Conservation (phyloP, 35 echinoderm and acorn worm species). For the Holothuria glaberrima region DNA sequence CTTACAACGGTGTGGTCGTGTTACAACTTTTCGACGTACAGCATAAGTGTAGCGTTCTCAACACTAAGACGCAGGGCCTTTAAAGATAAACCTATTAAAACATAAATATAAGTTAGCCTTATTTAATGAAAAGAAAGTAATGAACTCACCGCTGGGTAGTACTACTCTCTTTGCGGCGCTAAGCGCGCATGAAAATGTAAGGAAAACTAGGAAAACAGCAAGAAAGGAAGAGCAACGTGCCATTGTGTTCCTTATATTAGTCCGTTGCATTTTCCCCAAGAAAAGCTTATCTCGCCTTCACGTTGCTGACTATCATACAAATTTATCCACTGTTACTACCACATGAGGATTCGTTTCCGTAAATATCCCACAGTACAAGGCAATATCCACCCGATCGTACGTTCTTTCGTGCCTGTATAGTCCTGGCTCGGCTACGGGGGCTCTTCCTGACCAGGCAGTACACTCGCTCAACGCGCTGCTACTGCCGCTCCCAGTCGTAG, state of each 20-base stretch:
- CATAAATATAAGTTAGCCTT: too few relatives aligned
- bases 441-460: not conserved
- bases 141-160: conserved; percentile 33
- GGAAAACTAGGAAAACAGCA: conserved; percentile 43
- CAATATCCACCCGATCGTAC: not conserved
- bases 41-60: too few relatives aligned
- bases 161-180: conserved; percentile 47
- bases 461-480: conserved; percentile 50
- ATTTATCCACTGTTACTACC: conserved; percentile 41
- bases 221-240: conserved; percentile 33
- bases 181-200: conserved; percentile 35
- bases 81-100: too few relatives aligned
- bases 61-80: too few relatives aligned
- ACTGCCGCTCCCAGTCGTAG: conserved; percentile 30
- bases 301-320: conserved; percentile 30
- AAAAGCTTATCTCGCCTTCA: not conserved
- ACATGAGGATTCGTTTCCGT: conserved; percentile 27
- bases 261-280: conserved; percentile 39
- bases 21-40: too few relatives aligned
- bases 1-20: too few relatives aligned
- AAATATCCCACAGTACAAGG: not conserved
- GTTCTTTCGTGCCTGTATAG: too few relatives aligned
- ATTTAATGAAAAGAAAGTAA: not conserved
- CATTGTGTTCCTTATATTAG: conserved; percentile 9
- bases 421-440: conserved; percentile 15